A percentile compares a stretch with the other conserved stretches of the same genome.
phyloP scores from a whole-genome alignment of 1,140 invertebrate genomes.

The Platorchestia sp. region DNA sequence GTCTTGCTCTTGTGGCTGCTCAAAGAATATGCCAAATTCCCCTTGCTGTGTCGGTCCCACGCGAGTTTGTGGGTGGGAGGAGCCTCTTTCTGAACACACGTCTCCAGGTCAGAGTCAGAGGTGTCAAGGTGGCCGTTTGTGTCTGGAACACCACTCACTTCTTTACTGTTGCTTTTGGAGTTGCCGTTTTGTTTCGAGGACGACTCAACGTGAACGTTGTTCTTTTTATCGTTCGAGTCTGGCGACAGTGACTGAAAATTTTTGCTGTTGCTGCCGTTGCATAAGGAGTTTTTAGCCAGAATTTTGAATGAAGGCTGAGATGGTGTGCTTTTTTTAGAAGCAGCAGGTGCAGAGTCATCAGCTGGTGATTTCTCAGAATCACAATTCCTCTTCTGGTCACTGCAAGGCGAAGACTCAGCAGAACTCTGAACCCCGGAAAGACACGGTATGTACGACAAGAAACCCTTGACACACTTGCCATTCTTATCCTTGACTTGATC shows the following conservation, averaged over 20 bases:
- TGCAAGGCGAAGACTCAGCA: background rate
- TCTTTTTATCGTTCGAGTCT: background rate
- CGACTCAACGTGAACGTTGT: background rate
- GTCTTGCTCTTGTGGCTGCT: conserved; percentile 7
- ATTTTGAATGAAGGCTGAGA: background rate
- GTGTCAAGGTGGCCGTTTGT: background rate
- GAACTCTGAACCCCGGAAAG: background rate
- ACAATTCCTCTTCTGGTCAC: background rate
- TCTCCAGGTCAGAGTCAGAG: background rate
- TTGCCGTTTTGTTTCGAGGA: background rate
- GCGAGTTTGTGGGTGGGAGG: conserved; percentile 5
- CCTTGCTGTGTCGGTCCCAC: conserved; percentile 10
- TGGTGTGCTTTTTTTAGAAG: background rate
- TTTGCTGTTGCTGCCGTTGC: background rate
- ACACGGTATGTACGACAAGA: conserved; percentile 25
- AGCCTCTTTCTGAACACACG: background rate
- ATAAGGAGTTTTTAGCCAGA: background rate
- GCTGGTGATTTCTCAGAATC: background rate
- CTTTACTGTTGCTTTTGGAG: background rate
- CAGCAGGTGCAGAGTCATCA: background rate
- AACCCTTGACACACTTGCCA: background rate
- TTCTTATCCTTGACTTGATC: background rate
- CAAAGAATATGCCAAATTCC: background rate
- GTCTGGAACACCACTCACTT: background rate
- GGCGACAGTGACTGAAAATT: background rate